Evolutionary conservation across 2,113 vertebrate species (phyloP).

Genomic region (Coptodon bakossiorum): DNA sequence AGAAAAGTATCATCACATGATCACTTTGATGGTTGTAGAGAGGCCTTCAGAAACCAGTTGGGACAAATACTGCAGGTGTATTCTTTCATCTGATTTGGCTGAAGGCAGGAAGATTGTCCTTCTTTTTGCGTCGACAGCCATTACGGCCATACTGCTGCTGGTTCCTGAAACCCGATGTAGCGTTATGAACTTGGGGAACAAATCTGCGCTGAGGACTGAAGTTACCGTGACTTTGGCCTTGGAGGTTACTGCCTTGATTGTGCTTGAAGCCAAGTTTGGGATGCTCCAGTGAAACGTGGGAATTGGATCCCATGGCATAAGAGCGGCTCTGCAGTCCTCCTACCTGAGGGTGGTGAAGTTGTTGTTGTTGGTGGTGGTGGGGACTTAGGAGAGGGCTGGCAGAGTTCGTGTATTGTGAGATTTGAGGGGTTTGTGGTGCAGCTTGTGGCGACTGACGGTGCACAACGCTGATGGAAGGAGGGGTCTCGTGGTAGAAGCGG

Average conservation of each 20-base stretch:
- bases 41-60: background rate
- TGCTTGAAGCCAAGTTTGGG: constrained; percentile 50
- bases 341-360: constrained; percentile 58
- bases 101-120: constrained; percentile 76
- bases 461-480: constrained; percentile 55
- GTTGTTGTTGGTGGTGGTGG: constrained; percentile 51
- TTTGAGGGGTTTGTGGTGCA: background rate
- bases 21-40: background rate
- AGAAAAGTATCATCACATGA: background rate
- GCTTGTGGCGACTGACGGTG: constrained; percentile 46
- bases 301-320: constrained; percentile 23
- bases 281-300: constrained; percentile 11
- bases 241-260: constrained; percentile 38
- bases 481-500: constrained; percentile 67
- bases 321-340: constrained; percentile 25
- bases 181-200: constrained; percentile 57
- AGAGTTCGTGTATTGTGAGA: constrained; percentile 52
- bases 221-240: constrained; percentile 18
- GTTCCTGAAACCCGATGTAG: constrained; percentile 69
- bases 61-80: background rate
- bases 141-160: constrained; percentile 83
- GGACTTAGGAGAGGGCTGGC: constrained; percentile 61
- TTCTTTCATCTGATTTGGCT: constrained; percentile 82
- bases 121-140: constrained; percentile 82
- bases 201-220: constrained; percentile 45